Conservation (phyloP, 2,888 invertebrate genomes). For the Nemotelus nigrinus region DNA sequence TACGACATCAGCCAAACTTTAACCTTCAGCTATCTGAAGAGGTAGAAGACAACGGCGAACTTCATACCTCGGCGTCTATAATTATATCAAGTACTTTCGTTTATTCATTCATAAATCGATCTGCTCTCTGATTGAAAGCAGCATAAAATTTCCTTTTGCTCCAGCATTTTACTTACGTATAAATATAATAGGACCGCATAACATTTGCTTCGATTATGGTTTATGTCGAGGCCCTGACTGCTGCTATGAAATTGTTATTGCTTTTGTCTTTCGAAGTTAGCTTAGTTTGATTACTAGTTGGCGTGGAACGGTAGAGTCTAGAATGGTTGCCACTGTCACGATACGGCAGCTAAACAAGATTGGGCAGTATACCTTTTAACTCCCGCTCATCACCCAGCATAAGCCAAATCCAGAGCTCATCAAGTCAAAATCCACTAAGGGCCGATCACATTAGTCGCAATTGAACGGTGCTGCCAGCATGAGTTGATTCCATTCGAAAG, state of each 20-base stretch:
- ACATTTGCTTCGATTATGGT: not conserved
- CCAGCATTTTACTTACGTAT: not conserved
- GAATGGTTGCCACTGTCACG: constrained; percentile 21
- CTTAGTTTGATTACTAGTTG: constrained; percentile 8
- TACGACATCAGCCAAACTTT: too few species aligned
- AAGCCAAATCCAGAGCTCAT: too few species aligned
- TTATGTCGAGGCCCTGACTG: not conserved
- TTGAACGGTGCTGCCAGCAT: too few species aligned
- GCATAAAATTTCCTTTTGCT: not conserved
- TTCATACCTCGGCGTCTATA: not conserved
- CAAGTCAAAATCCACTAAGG: too few species aligned
- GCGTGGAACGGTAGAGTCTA: constrained; percentile 24
- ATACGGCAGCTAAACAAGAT: not conserved
- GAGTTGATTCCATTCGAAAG: too few species aligned
- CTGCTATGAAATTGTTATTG: too few species aligned
- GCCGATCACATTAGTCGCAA: too few species aligned
- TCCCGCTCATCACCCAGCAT: constrained; percentile 27
- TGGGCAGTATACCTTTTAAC: constrained; percentile 4
- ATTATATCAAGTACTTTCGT: not conserved
- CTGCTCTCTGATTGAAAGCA: constrained; percentile 9
- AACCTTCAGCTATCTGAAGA: too few species aligned
- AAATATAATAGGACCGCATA: constrained; percentile 13
- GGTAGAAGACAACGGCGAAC: too few species aligned
- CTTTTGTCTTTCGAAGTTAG: not conserved
- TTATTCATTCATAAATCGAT: constrained; percentile 35